These are phyloP conservation scores for Wiebesia pumilae DNA, from an alignment of 1,140 invertebrate species.

Conservation along the genomic window DNA sequence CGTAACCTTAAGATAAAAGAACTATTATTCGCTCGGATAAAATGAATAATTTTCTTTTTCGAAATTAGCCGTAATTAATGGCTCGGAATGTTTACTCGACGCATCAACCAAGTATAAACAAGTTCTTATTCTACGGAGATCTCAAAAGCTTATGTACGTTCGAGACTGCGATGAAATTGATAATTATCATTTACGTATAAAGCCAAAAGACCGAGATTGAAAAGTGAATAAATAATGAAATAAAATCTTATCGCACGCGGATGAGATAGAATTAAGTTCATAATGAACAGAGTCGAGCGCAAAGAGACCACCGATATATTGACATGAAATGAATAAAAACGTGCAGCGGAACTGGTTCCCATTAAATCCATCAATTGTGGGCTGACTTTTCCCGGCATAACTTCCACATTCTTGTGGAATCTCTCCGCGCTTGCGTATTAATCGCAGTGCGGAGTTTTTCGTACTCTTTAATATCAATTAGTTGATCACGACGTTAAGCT, in stretches of 20 bases:
- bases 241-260: background rate
- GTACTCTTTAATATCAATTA: slow-evolving; percentile 3
- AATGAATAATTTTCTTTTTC: background rate
- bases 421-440: background rate
- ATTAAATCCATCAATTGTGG: slow-evolving; percentile 47
- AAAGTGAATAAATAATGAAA: background rate
- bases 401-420: background rate
- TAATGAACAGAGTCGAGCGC: background rate
- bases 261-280: background rate
- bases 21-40: background rate
- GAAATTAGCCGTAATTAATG: background rate
- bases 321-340: slow-evolving; percentile 7
- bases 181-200: background rate
- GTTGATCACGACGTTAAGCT: background rate
- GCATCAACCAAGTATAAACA: background rate
- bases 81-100: background rate
- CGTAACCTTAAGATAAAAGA: background rate
- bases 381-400: slow-evolving; percentile 19
- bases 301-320: background rate
- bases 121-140: background rate
- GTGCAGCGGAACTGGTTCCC: slow-evolving; percentile 28
- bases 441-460: too few relatives aligned
- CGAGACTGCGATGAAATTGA: background rate
- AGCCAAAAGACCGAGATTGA: background rate
- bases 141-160: background rate